phyloP scores from a whole-genome alignment of 2,888 invertebrate species.

The Alloscopus bannaensis region DNA sequence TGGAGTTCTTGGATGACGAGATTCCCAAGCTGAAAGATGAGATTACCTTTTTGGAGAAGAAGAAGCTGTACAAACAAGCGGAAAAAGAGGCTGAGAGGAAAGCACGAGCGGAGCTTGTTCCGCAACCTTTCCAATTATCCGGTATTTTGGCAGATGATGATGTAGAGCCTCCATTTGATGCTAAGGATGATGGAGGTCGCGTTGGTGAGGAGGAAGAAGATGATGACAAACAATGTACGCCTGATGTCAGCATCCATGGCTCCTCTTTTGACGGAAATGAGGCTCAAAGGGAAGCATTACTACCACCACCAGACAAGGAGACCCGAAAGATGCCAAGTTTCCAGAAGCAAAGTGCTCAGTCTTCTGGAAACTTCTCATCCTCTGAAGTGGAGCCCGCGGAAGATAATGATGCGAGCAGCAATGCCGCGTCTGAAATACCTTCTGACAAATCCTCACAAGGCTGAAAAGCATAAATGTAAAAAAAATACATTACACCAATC shows the following conservation, averaged over 20 bases:
- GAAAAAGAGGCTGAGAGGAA: slow-evolving; percentile 38
- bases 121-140: background rate
- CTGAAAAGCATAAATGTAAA: background rate
- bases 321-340: background rate
- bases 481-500: background rate
- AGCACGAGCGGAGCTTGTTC: slow-evolving; percentile 34
- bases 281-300: background rate
- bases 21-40: slow-evolving; percentile 65
- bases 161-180: no score
- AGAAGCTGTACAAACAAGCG: slow-evolving; percentile 48
- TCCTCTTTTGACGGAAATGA: slow-evolving; percentile 14
- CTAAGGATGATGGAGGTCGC: background rate
- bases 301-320: background rate
- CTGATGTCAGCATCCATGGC: slow-evolving; percentile 45
- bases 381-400: slow-evolving; percentile 50
- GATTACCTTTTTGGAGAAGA: slow-evolving; percentile 61
- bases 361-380: slow-evolving; percentile 18
- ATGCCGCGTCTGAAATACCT: slow-evolving; percentile 39
- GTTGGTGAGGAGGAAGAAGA: slow-evolving; percentile 9
- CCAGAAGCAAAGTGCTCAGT: slow-evolving; percentile 5
- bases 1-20: slow-evolving; percentile 64
- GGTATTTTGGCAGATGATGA: slow-evolving; percentile 44
- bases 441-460: slow-evolving; percentile 22
- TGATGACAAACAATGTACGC: slow-evolving; percentile 36
- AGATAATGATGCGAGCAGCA: slow-evolving; percentile 15